Percentiles rank a stretch among this genome's conserved stretches.
phyloP scores from a whole-genome alignment of 2,888 invertebrate genomes.

The Dolomedes plantarius region DNA sequence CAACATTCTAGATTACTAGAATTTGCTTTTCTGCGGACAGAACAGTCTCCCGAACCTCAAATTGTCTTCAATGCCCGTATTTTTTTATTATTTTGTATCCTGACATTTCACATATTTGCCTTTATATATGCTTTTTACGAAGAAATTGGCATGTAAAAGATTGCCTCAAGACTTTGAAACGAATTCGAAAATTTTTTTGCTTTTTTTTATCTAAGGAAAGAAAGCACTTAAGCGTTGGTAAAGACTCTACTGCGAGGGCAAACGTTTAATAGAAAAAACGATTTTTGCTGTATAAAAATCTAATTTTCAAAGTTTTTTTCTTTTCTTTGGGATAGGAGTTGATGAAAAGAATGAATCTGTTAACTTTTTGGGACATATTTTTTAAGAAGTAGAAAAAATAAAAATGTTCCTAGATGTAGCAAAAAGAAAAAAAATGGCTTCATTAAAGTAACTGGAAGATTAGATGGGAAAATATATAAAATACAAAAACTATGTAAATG shows the following conservation, averaged over 20 bases:
- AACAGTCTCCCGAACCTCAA: constrained; percentile 13
- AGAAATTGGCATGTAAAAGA: constrained; percentile 22
- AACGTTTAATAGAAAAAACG: too few species aligned
- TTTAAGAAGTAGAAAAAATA: too few species aligned
- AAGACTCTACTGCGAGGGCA: neutral
- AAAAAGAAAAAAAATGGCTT: too few species aligned
- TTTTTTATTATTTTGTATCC: constrained; percentile 7
- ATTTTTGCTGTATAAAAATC: too few species aligned
- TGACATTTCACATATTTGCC: constrained; percentile 24
- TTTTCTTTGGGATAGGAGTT: too few species aligned
- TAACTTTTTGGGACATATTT: too few species aligned
- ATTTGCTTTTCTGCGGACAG: constrained; percentile 7
- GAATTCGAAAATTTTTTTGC: constrained; percentile 13
- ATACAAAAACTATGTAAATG: too few species aligned
- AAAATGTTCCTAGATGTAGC: too few species aligned
- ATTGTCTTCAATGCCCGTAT: constrained; percentile 17
- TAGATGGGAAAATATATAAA: too few species aligned
- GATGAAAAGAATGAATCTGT: too few species aligned
- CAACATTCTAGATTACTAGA: constrained; percentile 16
- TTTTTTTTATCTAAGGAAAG: neutral
- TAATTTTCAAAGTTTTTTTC: too few species aligned
- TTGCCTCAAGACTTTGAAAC: neutral
- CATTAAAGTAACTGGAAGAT: too few species aligned
- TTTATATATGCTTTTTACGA: constrained; percentile 6
- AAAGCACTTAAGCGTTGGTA: neutral